Conservation (phyloP, 2,888 invertebrate species). For the Troides oblongomaculatus region DNA sequence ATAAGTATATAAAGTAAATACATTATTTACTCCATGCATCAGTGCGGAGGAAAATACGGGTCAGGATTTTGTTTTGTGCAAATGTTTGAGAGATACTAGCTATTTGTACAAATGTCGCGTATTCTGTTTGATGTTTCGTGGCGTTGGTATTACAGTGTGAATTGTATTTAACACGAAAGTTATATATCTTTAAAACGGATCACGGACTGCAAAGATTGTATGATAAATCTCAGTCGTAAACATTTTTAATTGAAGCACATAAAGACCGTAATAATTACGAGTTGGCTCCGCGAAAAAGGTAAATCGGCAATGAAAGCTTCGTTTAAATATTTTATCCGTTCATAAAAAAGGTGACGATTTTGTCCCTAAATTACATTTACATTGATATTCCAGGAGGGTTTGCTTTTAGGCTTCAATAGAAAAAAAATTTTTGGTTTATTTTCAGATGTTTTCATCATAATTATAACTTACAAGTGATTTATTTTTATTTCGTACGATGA, state of each 20-base stretch:
- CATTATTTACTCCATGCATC: not conserved
- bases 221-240: not conserved
- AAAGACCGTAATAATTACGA: not conserved
- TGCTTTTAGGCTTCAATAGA: not conserved
- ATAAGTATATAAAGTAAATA: not conserved
- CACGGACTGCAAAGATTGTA: not conserved
- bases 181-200: too few relatives aligned
- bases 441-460: not conserved
- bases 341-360: conserved; percentile 8
- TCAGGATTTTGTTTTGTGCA: not conserved
- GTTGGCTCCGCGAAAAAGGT: not conserved
- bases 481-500: not conserved
- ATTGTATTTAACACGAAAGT: too few relatives aligned
- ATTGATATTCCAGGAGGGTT: not conserved
- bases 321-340: conserved; percentile 1
- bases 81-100: too few relatives aligned
- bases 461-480: not conserved
- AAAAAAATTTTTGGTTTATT: not conserved
- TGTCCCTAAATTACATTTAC: conserved; percentile 9
- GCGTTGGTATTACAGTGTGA: not conserved
- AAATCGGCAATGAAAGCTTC: not conserved
- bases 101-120: not conserved
- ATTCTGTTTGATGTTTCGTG: not conserved
- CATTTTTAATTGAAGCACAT: not conserved
- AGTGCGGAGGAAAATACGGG: not conserved